Conservation (phyloP, 2,113 vertebrate species). For the Halcyon senegalensis region DNA sequence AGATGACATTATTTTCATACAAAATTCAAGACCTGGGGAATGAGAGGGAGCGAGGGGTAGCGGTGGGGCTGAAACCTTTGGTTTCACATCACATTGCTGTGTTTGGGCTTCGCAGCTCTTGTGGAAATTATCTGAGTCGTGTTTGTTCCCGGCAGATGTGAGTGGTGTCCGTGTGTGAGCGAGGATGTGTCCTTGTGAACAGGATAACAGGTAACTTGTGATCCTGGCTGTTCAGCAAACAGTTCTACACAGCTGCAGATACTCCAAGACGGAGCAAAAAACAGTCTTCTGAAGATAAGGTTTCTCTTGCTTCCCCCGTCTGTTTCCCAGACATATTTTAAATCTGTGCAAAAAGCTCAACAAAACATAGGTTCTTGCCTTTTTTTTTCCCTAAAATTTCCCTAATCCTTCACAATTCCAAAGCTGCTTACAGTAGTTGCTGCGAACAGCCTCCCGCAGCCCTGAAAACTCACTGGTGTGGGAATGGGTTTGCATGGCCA, state of each 20-base stretch:
- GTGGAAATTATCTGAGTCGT: not conserved
- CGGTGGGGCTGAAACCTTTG: not conserved
- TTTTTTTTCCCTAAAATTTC: not conserved
- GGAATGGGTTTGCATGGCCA: not conserved
- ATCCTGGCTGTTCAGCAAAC: not conserved
- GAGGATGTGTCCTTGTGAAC: conserved; percentile 24
- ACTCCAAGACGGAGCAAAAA: not conserved
- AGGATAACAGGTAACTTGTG: not conserved
- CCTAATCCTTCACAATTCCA: not conserved
- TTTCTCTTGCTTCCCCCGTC: not conserved
- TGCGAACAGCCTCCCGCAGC: not conserved
- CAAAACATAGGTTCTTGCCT: accelerated
- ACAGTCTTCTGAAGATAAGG: conserved; percentile 31
- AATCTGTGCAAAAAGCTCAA: not conserved
- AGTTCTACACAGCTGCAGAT: not conserved
- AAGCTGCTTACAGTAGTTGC: not conserved
- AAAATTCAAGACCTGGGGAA: not conserved
- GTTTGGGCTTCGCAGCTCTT: not conserved
- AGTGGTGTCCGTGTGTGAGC: not conserved
- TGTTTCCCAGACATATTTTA: not conserved
- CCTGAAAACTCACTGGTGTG: not conserved
- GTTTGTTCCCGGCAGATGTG: not conserved
- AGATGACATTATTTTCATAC: not conserved
- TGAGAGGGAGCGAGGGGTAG: not conserved
- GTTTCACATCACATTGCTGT: accelerated